Evolutionary conservation across 2,888 invertebrate genomes (phyloP).

Genomic region (Camptogramma bilineatum): DNA sequence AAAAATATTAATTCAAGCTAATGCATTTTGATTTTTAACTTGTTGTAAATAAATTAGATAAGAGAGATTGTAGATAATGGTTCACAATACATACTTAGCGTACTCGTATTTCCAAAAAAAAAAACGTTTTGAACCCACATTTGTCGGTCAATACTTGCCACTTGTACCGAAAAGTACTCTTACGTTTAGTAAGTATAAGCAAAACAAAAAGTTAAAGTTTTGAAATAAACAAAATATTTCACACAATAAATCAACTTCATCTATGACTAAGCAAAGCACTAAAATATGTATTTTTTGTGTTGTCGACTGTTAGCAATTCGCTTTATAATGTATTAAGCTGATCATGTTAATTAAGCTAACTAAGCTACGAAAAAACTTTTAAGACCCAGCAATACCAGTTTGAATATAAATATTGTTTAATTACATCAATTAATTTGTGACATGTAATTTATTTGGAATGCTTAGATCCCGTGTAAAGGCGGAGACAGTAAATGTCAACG

Average conservation of each 20-base stretch:
- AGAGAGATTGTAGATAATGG: background rate
- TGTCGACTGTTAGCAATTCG: background rate
- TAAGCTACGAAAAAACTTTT: conserved; percentile 23
- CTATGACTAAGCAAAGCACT: conserved; percentile 1
- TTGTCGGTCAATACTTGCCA: background rate
- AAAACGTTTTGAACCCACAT: background rate
- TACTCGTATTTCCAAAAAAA: background rate
- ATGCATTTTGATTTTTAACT: conserved; percentile 19
- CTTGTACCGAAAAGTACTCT: background rate
- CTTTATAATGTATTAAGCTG: background rate
- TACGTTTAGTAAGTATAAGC: too few species aligned
- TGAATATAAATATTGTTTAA: conserved; percentile 28
- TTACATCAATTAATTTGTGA: conserved; percentile 30
- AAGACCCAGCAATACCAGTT: conserved; percentile 4
- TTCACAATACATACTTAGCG: background rate
- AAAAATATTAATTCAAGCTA: conserved; percentile 21
- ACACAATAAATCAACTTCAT: background rate
- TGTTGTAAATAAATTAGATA: conserved; percentile 19
- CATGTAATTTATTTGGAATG: conserved; percentile 25
- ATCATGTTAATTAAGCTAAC: conserved; percentile 5
- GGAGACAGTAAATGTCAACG: conserved; percentile 35
- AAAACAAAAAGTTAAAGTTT: too few species aligned
- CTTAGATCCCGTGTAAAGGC: conserved; percentile 23
- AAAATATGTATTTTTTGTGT: background rate
- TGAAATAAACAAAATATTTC: background rate